Percentiles rank a stretch among this genome's conserved stretches.
These are phyloP conservation scores for Pangasius macronema DNA, from an alignment of 2,797 vertebrate species.

Conservation along the genomic window DNA sequence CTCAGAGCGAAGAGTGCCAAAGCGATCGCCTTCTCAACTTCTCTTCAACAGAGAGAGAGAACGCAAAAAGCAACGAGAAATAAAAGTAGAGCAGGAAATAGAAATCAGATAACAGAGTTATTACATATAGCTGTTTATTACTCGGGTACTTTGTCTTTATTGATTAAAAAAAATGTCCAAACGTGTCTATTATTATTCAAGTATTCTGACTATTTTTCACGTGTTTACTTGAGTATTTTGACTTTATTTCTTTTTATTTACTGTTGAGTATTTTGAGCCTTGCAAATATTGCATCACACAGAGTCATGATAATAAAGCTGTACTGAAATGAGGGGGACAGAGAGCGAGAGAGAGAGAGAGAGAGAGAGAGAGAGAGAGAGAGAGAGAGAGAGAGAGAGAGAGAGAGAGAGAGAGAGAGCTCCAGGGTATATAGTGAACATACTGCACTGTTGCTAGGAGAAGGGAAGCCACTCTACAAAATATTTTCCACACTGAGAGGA, in stretches of 20 bases:
- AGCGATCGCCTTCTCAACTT: not conserved
- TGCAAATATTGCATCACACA: slow-evolving; percentile 17
- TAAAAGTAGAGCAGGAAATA: not conserved
- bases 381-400: slow-evolving; percentile 56
- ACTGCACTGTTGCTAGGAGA: slow-evolving; percentile 27
- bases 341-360: slow-evolving; percentile 25
- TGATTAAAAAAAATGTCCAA: not conserved
- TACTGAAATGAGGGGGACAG: not conserved
- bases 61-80: too few relatives aligned
- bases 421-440: slow-evolving; percentile 5
- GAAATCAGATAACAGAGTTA: not conserved
- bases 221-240: not conserved
- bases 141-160: not conserved
- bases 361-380: slow-evolving; percentile 40
- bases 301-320: slow-evolving; percentile 14
- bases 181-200: not conserved
- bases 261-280: not conserved
- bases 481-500: slow-evolving; percentile 9
- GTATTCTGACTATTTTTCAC: not conserved
- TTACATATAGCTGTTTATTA: not conserved
- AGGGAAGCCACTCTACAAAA: slow-evolving; percentile 27
- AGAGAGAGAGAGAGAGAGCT: slow-evolving; percentile 26
- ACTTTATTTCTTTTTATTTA: not conserved
- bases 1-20: not conserved
- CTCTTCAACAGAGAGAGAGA: not conserved